Evolutionary conservation across 2,113 vertebrate species (phyloP), one percentile per base, ranked within the genome.

Genomic region (Lagopus leucura): DNA sequence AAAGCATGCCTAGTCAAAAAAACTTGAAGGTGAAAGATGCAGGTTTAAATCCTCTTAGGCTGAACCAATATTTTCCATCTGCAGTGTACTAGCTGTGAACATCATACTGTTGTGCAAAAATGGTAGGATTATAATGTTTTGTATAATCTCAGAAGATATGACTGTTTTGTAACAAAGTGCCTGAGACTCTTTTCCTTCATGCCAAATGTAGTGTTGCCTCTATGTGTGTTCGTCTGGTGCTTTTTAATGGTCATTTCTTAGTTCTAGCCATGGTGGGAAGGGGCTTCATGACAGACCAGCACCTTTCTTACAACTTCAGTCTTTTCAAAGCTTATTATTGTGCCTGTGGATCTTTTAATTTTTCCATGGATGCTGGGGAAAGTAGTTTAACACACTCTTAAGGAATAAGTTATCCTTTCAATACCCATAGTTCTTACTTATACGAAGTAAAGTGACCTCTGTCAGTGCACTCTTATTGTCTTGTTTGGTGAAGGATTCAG

Each of bases 31-130:
- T 77, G 34, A 90, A 89, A 88, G 61, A 92, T 30, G 15, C 20
- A 75, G 22, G 20, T 52, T 86, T 94, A 94, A 93, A 90, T 83
- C 72, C 47, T 86, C 42, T 81, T 78, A 78, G 38, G 28, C 38
- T 72, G 58, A 81, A 93, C 19, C 12, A 50, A 86, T 42, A 38
- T 54, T 90, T 90, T 28, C 76, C 52, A 60, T 76, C 50, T 67
- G 20, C 1, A 1, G 11, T 43, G 13, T 36, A 38, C 73, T 25
- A 45, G 27, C 21, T 87, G 58, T 66, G 70, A 79, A 58, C 2
- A 3, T 36, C 21, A 24, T 42, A 40, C 12, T 34, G 22, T 82
- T 79, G 45, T 77, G 72, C 32, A 93, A 80, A 91, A 86, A 66
- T 15, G 7, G 66, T 25, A 82, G 76, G 27, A 82, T 45, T 76